Percentiles rank a stretch among this genome's conserved stretches.
phyloP scores from a whole-genome alignment of 2,888 invertebrate genomes.

The Andrena chrysosceles region DNA sequence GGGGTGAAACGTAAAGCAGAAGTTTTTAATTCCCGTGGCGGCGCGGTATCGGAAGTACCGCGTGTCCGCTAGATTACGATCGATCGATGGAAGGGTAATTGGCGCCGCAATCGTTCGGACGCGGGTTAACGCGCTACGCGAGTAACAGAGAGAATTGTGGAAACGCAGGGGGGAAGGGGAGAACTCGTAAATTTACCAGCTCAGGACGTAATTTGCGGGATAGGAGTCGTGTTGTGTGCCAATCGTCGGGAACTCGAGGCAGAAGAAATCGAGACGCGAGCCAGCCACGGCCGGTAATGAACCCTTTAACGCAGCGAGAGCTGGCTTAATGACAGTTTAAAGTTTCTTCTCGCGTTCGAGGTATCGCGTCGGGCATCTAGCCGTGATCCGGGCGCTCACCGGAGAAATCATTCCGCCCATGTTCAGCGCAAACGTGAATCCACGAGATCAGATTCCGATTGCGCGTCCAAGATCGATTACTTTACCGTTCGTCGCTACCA shows the following conservation, averaged over 20 bases:
- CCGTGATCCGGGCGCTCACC: constrained; percentile 59
- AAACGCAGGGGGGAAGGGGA: neutral
- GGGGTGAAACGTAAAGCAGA: constrained; percentile 1
- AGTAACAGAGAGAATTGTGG: neutral
- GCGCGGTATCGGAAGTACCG: constrained; percentile 34
- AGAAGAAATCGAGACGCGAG: constrained; percentile 64
- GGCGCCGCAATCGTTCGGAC: constrained; percentile 18
- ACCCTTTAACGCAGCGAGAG: constrained; percentile 67
- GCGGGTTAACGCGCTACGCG: constrained; percentile 23
- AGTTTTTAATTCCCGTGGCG: constrained; percentile 46
- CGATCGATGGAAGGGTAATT: constrained; percentile 36
- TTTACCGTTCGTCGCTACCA: constrained; percentile 38
- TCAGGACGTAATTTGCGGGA: constrained; percentile 56
- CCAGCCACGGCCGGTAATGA: constrained; percentile 63
- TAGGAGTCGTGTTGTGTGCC: constrained; percentile 48
- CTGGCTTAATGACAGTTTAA: constrained; percentile 73
- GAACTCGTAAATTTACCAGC: constrained; percentile 61
- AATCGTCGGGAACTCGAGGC: constrained; percentile 27
- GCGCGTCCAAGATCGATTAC: constrained; percentile 60
- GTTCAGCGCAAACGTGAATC: constrained; percentile 53
- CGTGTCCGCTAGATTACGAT: constrained; percentile 30
- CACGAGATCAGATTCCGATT: constrained; percentile 52
- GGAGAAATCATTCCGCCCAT: constrained; percentile 31
- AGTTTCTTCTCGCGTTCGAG: constrained; percentile 71
- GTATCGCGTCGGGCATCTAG: constrained; percentile 67